Evolutionary conservation across 2,797 vertebrate genomes (phyloP), one percentile per base, ranked within the genome.

Genomic region (Arctocebus calabarensis): DNA sequence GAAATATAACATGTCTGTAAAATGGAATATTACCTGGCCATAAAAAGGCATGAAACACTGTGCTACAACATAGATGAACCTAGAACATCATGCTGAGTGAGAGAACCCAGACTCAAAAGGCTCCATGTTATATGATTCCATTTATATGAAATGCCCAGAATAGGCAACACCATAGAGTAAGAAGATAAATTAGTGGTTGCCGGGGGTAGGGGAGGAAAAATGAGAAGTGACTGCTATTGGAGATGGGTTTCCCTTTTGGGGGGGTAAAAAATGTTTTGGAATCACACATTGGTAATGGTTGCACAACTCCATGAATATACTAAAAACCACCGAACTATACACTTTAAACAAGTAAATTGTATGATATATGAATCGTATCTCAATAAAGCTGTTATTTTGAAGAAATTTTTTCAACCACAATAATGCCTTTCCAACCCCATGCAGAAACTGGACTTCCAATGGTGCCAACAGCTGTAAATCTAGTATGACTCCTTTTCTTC

Each of bases 1-100:
- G 12, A 86, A 66, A 81, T 0, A 45, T 2, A 14, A 88, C 25
- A 12, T 16, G 37, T 12, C 55, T 8, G 5, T 5, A 25, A 37
- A 34, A 5, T 45, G 68, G 43, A 95, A 43, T 93, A 90, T 74
- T 90, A 95, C 57, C 73, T 25, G 29, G 66, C n/a, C n/a, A 7
- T 32, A 37, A 96, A 97, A 87, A 96, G 20, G 52, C 84, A 75
- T 2, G 7, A 23, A 23, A 1, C 25, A n/a, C 59, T 32, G 16
- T 2, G 1, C 23, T 61, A 32, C 20, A 17, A 52, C 1, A 8
- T 2, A 11, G 8, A 45, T 68, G 25, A 61, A 66, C 45, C 45
- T 45, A 20, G 20, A 79, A 87, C 6, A 40, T 4, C 2, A 62
- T 2, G 19, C 70, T 43, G 61, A 64, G 11, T 17, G 34, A 71